Evolutionary conservation across 2,888 invertebrate species (phyloP), one percentile per base, ranked within the genome.

Genomic region (Folsomia manolachei): DNA sequence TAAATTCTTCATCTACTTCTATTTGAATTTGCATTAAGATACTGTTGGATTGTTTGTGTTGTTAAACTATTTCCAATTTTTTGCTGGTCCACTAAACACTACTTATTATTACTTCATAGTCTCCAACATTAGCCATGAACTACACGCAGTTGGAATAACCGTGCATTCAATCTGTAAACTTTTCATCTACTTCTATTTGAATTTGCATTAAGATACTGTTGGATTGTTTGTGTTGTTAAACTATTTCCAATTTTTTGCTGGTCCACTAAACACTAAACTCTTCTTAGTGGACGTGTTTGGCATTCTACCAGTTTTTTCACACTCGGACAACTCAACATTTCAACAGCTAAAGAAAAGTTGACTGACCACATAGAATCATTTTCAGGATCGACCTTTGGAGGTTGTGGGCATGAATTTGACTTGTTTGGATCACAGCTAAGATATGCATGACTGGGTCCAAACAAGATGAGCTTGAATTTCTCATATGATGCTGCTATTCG

Each of bases 291-390:
- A 64, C 26, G 27, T 64, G 64, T 27, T 64, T 64, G n/a, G 64
- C 64, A 64, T 64, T 64, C 64, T 64, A 64, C 64, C 7, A 64
- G 64, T 64, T 64, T 64, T 60, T 64, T 39, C 39, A 39, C 39
- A 14, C 39, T 39, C 39, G 7, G 14, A 39, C 7, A 39, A 39
- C 39, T 39, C 39, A 9, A 14, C 39, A 4, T 39, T 39, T 39
- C 39, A 39, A 39, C 39, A 39, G 14, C 39, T 9, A 14, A 39
- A 39, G 39, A 39, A 39, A 39, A 39, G 39, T 39, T 39, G 39
- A 39, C 39, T 14, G 39, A 39, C 39, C 39, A 14, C 7, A 39
- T 14, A 4, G 14, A 14, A 39, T 39, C 14, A 39, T 39, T 39
- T 39, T 39, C 39, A 39, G 7, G 39, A 39, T 39, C 39, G 39